These are phyloP conservation scores for Neopipo cinnamomea DNA, from an alignment of 2,113 vertebrate species.

Conservation along the genomic window DNA sequence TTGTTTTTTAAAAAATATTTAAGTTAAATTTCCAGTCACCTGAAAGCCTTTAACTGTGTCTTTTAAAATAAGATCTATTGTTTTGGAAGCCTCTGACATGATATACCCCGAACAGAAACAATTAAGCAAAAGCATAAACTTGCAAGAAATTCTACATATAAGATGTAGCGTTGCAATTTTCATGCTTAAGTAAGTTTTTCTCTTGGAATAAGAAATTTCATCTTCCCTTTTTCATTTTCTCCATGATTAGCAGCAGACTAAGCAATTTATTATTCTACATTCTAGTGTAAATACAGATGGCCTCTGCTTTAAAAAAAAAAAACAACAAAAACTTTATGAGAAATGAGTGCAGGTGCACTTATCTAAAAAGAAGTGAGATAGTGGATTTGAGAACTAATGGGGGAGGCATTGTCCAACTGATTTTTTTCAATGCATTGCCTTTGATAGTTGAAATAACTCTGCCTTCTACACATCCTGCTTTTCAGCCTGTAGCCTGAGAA, in stretches of 20 bases:
- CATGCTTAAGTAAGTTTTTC: not conserved
- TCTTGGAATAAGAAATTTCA: not conserved
- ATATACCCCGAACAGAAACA: not conserved
- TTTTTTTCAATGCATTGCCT: not conserved
- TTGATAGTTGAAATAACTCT: not conserved
- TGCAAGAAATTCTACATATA: not conserved
- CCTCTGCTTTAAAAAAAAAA: not conserved
- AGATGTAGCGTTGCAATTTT: not conserved
- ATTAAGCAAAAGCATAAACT: not conserved
- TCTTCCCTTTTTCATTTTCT: not conserved
- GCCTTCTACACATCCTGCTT: not conserved
- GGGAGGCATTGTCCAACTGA: not conserved
- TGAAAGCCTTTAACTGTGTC: not conserved
- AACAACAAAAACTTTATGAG: not conserved
- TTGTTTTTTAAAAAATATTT: conserved; percentile 3
- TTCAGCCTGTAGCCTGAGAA: not conserved
- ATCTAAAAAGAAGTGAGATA: not conserved
- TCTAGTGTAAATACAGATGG: not conserved
- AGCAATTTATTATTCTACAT: not conserved
- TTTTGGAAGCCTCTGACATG: not conserved
- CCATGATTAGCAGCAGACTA: not conserved
- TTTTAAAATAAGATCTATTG: not conserved
- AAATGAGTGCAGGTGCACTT: not conserved
- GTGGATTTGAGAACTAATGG: conserved; percentile 6
- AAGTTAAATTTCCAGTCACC: not conserved